phyloP scores from a whole-genome alignment of 1,140 invertebrate genomes.

The Tetragonula clypearis region DNA sequence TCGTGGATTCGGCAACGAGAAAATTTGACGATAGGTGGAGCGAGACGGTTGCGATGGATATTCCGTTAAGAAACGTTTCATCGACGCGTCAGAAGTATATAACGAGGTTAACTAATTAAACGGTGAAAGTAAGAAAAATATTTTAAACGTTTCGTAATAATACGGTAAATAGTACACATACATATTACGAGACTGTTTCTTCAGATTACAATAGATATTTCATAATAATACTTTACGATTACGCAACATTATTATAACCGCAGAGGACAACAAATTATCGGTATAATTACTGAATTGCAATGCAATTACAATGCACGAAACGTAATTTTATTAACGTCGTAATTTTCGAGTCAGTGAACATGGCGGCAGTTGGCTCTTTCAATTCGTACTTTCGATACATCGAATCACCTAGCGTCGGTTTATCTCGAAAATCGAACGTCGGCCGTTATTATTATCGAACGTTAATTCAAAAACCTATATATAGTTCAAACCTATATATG shows the following conservation, averaged over 20 bases:
- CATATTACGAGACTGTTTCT: not conserved
- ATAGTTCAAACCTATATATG: not conserved
- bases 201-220: not conserved
- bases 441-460: not conserved
- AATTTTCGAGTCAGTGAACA: not conserved
- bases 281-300: not conserved
- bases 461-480: not conserved
- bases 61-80: not conserved
- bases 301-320: not conserved
- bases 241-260: no score
- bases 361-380: not conserved
- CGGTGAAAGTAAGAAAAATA: not conserved
- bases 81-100: not conserved
- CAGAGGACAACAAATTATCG: not conserved
- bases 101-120: not conserved
- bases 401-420: not conserved
- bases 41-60: not conserved
- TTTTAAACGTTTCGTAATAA: not conserved
- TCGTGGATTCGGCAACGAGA: not conserved
- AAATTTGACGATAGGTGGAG: not conserved
- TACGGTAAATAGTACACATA: no score
- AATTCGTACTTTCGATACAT: not conserved
- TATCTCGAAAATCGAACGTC: conserved; percentile 15
- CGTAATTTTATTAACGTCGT: not conserved
- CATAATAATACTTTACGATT: no score